Evolutionary conservation across 2,113 vertebrate species (phyloP).

Genomic region (Pollimyrus isidori): DNA sequence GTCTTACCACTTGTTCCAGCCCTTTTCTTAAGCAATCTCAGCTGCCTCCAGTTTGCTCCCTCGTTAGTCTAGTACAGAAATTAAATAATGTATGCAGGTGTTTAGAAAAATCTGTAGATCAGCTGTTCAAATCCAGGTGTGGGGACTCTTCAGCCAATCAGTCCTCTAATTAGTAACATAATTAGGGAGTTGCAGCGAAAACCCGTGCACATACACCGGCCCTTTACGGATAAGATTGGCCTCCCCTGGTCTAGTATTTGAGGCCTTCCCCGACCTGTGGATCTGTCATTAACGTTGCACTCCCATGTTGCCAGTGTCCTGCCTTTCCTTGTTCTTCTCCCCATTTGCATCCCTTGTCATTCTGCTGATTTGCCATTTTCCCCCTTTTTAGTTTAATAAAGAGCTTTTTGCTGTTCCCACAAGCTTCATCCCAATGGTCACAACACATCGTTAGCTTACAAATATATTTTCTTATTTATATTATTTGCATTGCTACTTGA

Average conservation of each 20-base stretch:
- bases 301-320: not conserved
- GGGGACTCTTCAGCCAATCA: too few relatives aligned
- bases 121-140: too few relatives aligned
- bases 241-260: not conserved
- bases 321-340: not conserved
- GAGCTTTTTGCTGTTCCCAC: not conserved
- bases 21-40: not conserved
- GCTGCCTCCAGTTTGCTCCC: not conserved
- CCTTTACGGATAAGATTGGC: too few relatives aligned
- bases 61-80: not conserved
- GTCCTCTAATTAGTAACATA: too few relatives aligned
- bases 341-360: not conserved
- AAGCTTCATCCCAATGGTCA: not conserved
- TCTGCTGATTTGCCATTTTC: not conserved
- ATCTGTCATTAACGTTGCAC: not conserved
- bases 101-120: too few relatives aligned
- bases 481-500: not conserved
- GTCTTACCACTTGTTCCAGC: not conserved
- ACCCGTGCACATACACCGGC: too few relatives aligned
- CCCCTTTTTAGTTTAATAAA: not conserved
- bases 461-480: not conserved
- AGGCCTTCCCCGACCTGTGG: not conserved
- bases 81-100: too few relatives aligned
- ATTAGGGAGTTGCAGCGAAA: too few relatives aligned
- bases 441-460: not conserved